A percentile compares a stretch with the other conserved stretches of the same genome.
Evolutionary conservation across 2,888 invertebrate genomes (phyloP).

Genomic region (Protodeltote pygarga): DNA sequence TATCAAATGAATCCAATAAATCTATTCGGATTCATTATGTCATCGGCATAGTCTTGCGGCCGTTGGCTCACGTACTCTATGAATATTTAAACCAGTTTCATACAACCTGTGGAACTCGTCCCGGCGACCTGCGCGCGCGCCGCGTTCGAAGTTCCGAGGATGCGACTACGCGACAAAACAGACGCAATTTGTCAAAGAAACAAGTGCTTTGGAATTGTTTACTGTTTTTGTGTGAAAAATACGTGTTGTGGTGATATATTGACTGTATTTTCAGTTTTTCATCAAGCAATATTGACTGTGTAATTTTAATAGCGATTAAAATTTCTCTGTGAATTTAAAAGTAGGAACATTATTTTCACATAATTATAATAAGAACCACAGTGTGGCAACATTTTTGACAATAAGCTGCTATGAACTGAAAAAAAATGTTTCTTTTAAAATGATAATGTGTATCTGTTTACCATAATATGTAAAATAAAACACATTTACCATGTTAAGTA

Average conservation of each 20-base stretch:
- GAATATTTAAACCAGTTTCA: conserved; percentile 76
- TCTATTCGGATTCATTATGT: conserved; percentile 75
- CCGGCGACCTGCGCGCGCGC: conserved; percentile 42
- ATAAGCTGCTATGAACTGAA: too few relatives aligned
- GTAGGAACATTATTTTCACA: too few relatives aligned
- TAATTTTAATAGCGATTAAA: not conserved
- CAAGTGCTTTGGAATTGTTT: conserved; percentile 13
- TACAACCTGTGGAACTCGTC: conserved; percentile 62
- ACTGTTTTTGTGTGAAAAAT: not conserved
- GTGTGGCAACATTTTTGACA: too few relatives aligned
- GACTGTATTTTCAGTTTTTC: not conserved
- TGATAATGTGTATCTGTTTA: too few relatives aligned
- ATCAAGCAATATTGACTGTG: too few relatives aligned
- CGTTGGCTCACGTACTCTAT: conserved; percentile 70
- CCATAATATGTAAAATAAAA: conserved; percentile 1
- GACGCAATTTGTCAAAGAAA: conserved; percentile 39
- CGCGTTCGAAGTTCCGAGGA: conserved; percentile 41
- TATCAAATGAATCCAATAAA: conserved; percentile 62
- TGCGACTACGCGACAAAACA: conserved; percentile 44
- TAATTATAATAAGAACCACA: too few relatives aligned
- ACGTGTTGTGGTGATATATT: not conserved
- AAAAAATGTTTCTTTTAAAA: too few relatives aligned
- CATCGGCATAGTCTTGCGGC: conserved; percentile 71
- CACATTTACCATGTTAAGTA: not conserved
- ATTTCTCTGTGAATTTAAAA: not conserved